phyloP scores from a whole-genome alignment of 2,888 invertebrate species.

The Atrina japonica region DNA sequence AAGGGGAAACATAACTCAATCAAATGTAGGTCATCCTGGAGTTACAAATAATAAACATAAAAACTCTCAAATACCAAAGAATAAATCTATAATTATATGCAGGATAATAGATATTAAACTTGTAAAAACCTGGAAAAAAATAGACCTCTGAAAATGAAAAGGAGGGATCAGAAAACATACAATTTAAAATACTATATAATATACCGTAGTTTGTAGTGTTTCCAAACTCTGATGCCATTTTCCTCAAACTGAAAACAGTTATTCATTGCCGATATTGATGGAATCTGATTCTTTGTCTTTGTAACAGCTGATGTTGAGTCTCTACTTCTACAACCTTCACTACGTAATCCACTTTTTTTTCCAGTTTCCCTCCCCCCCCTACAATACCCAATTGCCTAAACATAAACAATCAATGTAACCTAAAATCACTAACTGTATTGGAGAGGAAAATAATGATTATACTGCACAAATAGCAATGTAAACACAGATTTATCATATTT shows the following conservation, averaged over 20 bases:
- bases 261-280: slow-evolving; percentile 21
- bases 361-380: slow-evolving; percentile 24
- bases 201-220: slow-evolving; percentile 14
- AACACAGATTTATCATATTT: too few species aligned
- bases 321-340: slow-evolving; percentile 31
- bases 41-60: neutral
- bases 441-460: too few species aligned
- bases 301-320: too few species aligned
- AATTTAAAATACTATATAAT: neutral
- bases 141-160: too few species aligned
- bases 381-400: neutral
- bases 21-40: neutral
- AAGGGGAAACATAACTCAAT: neutral
- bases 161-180: neutral
- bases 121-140: too few species aligned
- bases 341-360: slow-evolving; percentile 29
- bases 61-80: too few species aligned
- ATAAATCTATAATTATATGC: too few species aligned
- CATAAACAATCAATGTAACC: neutral
- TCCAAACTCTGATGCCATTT: slow-evolving; percentile 22
- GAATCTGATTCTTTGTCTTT: slow-evolving; percentile 28
- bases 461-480: too few species aligned
- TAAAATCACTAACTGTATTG: too few species aligned
- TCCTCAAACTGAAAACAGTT: slow-evolving; percentile 18
- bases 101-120: too few species aligned